phyloP scores from a whole-genome alignment of 2,797 vertebrate genomes.

The Dryobates pubescens region DNA sequence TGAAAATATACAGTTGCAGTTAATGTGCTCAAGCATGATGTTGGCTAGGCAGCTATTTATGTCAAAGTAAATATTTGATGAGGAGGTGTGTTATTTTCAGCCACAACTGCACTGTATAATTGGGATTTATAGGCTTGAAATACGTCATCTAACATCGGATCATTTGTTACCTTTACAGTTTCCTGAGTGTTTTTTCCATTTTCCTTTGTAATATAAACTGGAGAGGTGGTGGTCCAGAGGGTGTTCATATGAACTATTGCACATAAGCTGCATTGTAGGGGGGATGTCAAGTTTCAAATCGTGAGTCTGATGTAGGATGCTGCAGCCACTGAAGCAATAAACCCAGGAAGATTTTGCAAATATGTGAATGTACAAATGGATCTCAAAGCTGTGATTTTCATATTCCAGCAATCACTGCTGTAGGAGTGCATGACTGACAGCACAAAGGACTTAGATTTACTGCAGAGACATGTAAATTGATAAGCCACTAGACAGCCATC shows the following conservation, averaged over 20 bases:
- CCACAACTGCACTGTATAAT: neutral
- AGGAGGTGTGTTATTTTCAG: slow-evolving; percentile 22
- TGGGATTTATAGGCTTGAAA: slow-evolving; percentile 22
- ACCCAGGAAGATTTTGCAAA: neutral
- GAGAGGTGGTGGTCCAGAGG: neutral
- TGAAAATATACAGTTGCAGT: neutral
- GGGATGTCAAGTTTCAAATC: neutral
- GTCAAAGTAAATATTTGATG: slow-evolving; percentile 44
- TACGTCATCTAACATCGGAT: neutral
- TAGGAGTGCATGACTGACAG: slow-evolving; percentile 54
- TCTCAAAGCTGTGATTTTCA: slow-evolving; percentile 20
- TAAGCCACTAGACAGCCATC: slow-evolving; percentile 53
- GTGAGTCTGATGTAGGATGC: neutral
- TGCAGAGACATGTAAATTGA: slow-evolving; percentile 64
- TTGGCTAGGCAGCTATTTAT: slow-evolving; percentile 17
- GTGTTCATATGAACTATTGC: neutral
- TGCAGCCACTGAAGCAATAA: slow-evolving; percentile 6
- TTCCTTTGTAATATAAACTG: neutral
- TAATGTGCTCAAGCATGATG: neutral
- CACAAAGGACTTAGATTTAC: slow-evolving; percentile 43
- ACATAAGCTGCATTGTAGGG: neutral
- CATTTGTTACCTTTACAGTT: slow-evolving; percentile 5
- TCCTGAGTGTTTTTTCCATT: neutral
- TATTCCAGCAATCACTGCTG: neutral
- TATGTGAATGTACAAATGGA: neutral